Conservation (phyloP, 1,140 invertebrate genomes). For the Ceratosolen fusciceps region DNA sequence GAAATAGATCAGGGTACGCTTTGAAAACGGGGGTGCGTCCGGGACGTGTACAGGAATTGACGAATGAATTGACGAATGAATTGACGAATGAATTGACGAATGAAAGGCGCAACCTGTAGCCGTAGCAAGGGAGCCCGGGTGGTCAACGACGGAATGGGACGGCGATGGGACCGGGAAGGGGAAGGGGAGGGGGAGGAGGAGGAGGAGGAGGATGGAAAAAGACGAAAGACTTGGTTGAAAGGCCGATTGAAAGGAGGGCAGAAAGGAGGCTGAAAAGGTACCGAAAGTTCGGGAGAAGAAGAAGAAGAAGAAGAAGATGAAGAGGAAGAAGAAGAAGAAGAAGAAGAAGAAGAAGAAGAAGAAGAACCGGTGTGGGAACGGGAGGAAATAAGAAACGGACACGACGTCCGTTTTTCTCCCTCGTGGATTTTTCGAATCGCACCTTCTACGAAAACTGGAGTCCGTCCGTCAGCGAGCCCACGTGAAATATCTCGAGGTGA, state of each 20-base stretch:
- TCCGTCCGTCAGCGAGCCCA: background rate
- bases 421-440: conserved; percentile 14
- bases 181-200: background rate
- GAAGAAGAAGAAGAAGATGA: background rate
- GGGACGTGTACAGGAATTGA: background rate
- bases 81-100: conserved; percentile 20
- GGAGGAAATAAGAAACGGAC: background rate
- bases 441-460: background rate
- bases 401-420: background rate
- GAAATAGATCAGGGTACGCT: too few relatives aligned
- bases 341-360: too few relatives aligned
- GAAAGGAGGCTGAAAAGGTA: background rate
- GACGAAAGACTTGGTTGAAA: background rate
- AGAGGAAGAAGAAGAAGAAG: background rate
- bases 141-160: background rate
- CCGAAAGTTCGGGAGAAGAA: too few relatives aligned
- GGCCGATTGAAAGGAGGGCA: background rate
- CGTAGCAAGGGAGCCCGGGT: background rate
- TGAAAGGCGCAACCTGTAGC: conserved; percentile 13
- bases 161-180: too few relatives aligned
- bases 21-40: too few relatives aligned
- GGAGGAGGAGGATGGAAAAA: background rate
- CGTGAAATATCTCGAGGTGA: background rate
- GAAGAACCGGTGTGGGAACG: background rate
- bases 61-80: too few relatives aligned